Evolutionary conservation across 1,140 invertebrate genomes (phyloP).

Genomic region (Hypothenemus hampei): DNA sequence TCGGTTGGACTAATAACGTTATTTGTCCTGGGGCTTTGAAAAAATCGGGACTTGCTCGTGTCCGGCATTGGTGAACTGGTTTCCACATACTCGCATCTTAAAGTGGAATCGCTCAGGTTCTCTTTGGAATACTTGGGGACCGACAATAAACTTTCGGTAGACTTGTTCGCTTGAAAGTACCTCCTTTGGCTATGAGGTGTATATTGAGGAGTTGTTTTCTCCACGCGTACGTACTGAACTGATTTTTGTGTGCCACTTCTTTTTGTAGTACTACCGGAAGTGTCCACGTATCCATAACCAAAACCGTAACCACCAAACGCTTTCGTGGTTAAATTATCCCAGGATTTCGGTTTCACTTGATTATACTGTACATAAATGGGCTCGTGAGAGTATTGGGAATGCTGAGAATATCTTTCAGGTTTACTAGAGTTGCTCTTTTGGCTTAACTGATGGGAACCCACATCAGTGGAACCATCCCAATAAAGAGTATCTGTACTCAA

Average conservation of each 20-base stretch:
- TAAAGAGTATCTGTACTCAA: conserved; percentile 78
- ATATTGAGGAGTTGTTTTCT: conserved; percentile 42
- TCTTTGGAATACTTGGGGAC: conserved; percentile 55
- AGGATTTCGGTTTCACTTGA: conserved; percentile 74
- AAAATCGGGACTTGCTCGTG: conserved; percentile 45
- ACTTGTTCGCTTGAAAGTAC: conserved; percentile 64
- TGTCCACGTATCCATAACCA: conserved; percentile 73
- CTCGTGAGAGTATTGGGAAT: conserved; percentile 44
- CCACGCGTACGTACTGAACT: conserved; percentile 34
- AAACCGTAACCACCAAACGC: conserved; percentile 77
- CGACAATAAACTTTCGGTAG: conserved; percentile 69
- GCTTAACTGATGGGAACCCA: conserved; percentile 41
- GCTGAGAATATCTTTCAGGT: conserved; percentile 42
- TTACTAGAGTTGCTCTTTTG: conserved; percentile 43
- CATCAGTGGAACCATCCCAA: conserved; percentile 62
- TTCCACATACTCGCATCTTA: conserved; percentile 65
- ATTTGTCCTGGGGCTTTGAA: conserved; percentile 47
- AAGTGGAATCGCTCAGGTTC: conserved; percentile 57
- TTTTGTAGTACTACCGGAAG: conserved; percentile 35
- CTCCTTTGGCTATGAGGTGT: conserved; percentile 47
- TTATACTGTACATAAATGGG: conserved; percentile 54
- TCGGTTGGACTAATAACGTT: conserved; percentile 47
- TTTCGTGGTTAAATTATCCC: conserved; percentile 77
- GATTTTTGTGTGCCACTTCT: conserved; percentile 18
- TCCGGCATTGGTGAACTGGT: conserved; percentile 38